Conservation (phyloP, 2,888 invertebrate species). For the Eucriotettix oculatus region DNA sequence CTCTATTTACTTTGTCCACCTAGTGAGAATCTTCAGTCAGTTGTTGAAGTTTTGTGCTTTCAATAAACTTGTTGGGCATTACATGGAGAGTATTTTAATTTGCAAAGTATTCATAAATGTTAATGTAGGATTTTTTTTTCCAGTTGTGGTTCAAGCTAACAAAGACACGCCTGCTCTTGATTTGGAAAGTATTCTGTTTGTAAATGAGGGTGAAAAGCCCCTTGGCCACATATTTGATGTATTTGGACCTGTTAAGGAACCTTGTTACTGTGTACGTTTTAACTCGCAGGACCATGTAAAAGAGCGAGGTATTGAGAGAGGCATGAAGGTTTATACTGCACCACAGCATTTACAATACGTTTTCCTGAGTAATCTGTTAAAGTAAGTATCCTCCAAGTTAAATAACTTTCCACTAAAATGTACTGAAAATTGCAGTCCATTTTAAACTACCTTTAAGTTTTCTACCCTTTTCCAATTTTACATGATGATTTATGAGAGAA, state of each 20-base stretch:
- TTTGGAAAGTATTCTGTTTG: constrained; percentile 72
- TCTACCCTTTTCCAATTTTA: too few species aligned
- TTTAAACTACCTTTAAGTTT: too few species aligned
- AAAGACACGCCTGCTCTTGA: constrained; percentile 63
- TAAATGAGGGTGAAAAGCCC: constrained; percentile 57
- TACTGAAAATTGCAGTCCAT: too few species aligned
- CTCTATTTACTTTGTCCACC: too few species aligned
- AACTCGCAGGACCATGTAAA: constrained; percentile 61
- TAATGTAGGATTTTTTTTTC: constrained; percentile 17
- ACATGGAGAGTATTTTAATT: too few species aligned
- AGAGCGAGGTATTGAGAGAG: constrained; percentile 44
- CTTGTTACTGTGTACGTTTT: constrained; percentile 82
- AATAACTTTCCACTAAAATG: too few species aligned
- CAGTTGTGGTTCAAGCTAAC: constrained; percentile 59
- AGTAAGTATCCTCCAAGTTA: constrained; percentile 30
- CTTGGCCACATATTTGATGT: constrained; percentile 80
- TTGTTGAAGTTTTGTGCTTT: too few species aligned
- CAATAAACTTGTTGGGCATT: too few species aligned
- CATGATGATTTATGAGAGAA: too few species aligned
- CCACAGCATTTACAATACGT: constrained; percentile 65
- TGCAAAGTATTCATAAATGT: too few species aligned
- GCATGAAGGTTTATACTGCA: constrained; percentile 65
- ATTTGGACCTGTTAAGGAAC: constrained; percentile 70
- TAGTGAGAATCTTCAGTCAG: too few species aligned
- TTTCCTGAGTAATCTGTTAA: constrained; percentile 52